A percentile compares a stretch with the other conserved stretches of the same genome.
These are phyloP conservation scores for Amblyopsis rosae DNA, from an alignment of 2,113 vertebrate genomes.

Conservation along the genomic window DNA sequence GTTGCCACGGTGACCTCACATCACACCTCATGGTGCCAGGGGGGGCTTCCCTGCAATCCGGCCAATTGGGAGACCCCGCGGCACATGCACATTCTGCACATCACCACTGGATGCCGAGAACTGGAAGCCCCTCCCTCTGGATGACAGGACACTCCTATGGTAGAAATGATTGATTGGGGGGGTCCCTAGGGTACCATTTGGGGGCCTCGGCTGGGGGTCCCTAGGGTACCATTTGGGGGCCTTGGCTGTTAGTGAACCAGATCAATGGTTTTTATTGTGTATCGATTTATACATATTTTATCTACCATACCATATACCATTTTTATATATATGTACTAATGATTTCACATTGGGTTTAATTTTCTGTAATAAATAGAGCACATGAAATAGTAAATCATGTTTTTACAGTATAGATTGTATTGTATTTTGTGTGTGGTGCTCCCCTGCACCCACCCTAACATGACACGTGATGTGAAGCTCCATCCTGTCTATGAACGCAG, in stretches of 20 bases:
- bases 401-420: too few species aligned
- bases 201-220: too few species aligned
- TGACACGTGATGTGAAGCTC: constrained; percentile 9
- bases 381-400: too few species aligned
- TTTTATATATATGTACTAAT: not conserved
- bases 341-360: not conserved
- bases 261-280: too few species aligned
- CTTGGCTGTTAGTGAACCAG: too few species aligned
- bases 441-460: too few species aligned
- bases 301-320: not conserved
- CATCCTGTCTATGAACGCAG: constrained; percentile 59
- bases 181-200: too few species aligned
- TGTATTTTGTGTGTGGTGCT: too few species aligned
- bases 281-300: too few species aligned
- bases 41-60: constrained; percentile 84
- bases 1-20: constrained; percentile 89
- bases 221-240: too few species aligned
- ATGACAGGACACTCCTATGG: constrained; percentile 96
- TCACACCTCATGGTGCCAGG: constrained; percentile 90
- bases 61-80: constrained; percentile 86
- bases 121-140: constrained; percentile 95
- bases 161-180: constrained; percentile 22
- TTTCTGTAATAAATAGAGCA: too few species aligned
- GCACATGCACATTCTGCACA: constrained; percentile 86
- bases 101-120: constrained; percentile 93